Conservation (phyloP, 1,140 invertebrate genomes). For the Mesaphorura yosii region DNA sequence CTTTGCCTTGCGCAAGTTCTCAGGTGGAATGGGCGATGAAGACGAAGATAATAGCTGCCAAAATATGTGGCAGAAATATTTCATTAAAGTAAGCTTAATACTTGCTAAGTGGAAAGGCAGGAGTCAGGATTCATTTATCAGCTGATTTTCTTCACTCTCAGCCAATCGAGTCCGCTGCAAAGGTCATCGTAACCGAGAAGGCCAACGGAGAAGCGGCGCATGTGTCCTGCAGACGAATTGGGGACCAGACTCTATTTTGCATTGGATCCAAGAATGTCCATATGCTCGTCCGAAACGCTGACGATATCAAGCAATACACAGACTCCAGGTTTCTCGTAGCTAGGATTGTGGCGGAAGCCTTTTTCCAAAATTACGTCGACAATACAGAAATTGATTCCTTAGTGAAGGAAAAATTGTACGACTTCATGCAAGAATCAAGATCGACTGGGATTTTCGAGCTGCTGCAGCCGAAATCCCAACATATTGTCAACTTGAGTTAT, state of each 20-base stretch:
- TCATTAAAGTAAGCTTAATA: conserved; percentile 30
- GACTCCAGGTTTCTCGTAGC: conserved; percentile 38
- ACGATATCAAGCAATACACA: conserved; percentile 38
- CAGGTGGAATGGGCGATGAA: conserved; percentile 44
- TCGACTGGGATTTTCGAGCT: conserved; percentile 41
- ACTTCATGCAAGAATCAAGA: conserved; percentile 30
- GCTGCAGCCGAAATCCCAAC: conserved; percentile 39
- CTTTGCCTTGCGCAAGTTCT: conserved; percentile 43
- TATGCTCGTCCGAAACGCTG: conserved; percentile 37
- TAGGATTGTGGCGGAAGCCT: conserved; percentile 35
- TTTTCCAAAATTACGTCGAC: conserved; percentile 33
- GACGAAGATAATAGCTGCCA: conserved; percentile 38
- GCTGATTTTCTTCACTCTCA: conserved; percentile 22
- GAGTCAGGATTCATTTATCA: too few species aligned
- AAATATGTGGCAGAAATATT: conserved; percentile 39
- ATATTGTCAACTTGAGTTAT: conserved; percentile 39
- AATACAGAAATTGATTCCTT: conserved; percentile 29
- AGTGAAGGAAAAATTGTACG: conserved; percentile 22
- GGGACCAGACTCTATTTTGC: conserved; percentile 35
- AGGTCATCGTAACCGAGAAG: conserved; percentile 38
- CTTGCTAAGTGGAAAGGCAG: too few species aligned
- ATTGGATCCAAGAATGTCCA: conserved; percentile 45
- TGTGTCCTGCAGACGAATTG: conserved; percentile 37
- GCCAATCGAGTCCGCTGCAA: conserved; percentile 34
- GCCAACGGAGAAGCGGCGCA: conserved; percentile 45